Evolutionary conservation across 2,888 invertebrate genomes (phyloP).

Genomic region (Cephus rjabovi): DNA sequence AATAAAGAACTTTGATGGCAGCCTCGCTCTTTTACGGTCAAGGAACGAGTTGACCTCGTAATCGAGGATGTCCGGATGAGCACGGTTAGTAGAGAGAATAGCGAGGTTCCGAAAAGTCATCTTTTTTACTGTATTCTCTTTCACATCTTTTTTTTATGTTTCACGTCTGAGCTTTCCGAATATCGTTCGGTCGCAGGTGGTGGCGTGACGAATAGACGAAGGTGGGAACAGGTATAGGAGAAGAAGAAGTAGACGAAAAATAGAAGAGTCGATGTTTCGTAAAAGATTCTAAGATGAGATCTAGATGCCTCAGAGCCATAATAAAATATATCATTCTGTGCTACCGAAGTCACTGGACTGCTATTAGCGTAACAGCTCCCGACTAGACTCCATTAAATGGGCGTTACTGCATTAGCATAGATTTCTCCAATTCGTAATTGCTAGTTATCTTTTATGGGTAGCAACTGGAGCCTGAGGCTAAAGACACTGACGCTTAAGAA

Average conservation of each 20-base stretch:
- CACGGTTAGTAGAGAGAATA: not conserved
- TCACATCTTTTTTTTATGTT: conserved; percentile 15
- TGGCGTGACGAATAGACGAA: not conserved
- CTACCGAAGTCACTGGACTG: conserved; percentile 35
- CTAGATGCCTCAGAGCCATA: conserved; percentile 22
- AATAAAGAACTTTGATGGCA: conserved; percentile 25
- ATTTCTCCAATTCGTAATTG: conserved; percentile 20
- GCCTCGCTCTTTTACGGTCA: conserved; percentile 18
- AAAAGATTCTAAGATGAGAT: not conserved
- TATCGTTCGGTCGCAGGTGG: not conserved
- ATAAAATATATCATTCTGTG: conserved; percentile 30
- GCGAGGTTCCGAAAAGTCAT: not conserved
- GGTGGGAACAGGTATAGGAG: not conserved
- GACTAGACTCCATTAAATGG: conserved; percentile 35
- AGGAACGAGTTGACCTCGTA: not conserved
- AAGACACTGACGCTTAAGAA: not conserved
- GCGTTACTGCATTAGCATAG: conserved; percentile 33
- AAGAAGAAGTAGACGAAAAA: not conserved
- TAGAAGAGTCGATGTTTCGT: not conserved
- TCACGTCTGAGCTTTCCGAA: not conserved
- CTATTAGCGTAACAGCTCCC: conserved; percentile 36
- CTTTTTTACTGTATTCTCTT: conserved; percentile 14
- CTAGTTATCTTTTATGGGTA: not conserved
- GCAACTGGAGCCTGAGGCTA: not conserved
- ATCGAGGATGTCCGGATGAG: not conserved